Percentiles rank a stretch among this genome's conserved stretches.
Conservation (phyloP, 2,113 vertebrate genomes). For the Callithrix jacchus region DNA sequence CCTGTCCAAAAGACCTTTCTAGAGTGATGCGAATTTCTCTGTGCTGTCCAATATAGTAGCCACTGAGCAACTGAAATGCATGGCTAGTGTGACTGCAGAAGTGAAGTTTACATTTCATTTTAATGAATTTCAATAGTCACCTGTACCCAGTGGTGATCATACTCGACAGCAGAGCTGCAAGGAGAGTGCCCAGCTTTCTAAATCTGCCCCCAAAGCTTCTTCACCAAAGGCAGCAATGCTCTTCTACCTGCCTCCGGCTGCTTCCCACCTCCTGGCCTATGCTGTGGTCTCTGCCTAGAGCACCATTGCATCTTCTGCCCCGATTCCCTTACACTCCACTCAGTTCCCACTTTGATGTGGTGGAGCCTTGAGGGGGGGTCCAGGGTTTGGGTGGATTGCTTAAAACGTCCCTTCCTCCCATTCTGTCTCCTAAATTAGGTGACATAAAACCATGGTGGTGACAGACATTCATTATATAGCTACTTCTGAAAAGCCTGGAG, state of each 20-base stretch:
- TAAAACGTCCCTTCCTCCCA: background rate
- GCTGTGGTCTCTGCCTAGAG: rapidly evolving
- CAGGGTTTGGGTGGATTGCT: background rate
- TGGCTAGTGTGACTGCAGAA: background rate
- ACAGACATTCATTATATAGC: background rate
- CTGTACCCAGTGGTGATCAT: background rate
- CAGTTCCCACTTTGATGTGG: background rate
- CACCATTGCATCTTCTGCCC: background rate
- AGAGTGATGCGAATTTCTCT: background rate
- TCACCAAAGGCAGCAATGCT: background rate
- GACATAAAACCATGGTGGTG: background rate
- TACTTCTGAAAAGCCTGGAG: background rate
- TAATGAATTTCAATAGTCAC: background rate
- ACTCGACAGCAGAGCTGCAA: background rate
- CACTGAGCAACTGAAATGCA: background rate
- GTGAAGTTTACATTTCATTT: background rate
- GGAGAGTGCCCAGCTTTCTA: background rate
- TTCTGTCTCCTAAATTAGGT: background rate
- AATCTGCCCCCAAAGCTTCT: background rate
- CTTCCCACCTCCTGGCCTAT: rapidly evolving
- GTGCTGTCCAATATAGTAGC: background rate
- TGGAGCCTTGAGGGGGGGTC: background rate
- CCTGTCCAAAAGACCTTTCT: background rate
- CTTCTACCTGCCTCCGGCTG: background rate
- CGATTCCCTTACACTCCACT: background rate